Evolutionary conservation across 1,140 invertebrate genomes (phyloP).

Genomic region (Megalonaias nervosa): DNA sequence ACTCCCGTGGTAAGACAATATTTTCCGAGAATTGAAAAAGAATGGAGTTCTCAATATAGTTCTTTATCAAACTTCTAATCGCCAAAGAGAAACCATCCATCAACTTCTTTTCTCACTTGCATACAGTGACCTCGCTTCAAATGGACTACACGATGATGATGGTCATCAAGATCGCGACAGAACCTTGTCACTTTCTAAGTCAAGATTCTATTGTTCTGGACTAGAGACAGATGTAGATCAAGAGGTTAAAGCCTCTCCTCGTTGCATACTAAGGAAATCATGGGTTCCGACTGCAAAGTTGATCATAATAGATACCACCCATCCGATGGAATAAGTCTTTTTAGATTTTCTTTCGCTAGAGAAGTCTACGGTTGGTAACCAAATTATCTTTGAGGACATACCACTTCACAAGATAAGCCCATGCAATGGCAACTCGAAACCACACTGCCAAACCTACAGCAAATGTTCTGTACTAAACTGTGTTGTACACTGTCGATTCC

Average conservation of each 20-base stretch:
- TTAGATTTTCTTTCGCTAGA: constrained; percentile 37
- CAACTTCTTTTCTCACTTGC: no score
- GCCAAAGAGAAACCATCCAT: no score
- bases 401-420: constrained; percentile 28
- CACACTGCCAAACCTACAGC: constrained; percentile 23
- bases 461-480: constrained; percentile 25
- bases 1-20: no score
- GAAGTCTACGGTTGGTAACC: constrained; percentile 17
- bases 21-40: no score
- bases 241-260: constrained; percentile 4
- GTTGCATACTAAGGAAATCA: constrained; percentile 17
- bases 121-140: constrained; percentile 5
- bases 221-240: constrained; percentile 2
- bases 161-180: constrained; percentile 5
- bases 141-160: constrained; percentile 29
- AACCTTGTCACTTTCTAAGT: background rate
- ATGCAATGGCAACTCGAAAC: no score
- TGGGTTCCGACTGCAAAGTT: constrained; percentile 2
- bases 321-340: constrained; percentile 34
- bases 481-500: constrained; percentile 25
- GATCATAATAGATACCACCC: background rate
- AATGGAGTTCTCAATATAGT: no score
- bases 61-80: no score
- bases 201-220: constrained; percentile 29
- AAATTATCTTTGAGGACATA: constrained; percentile 31